These are phyloP conservation scores for Rhizoglyphus robini DNA, from an alignment of 1,140 invertebrate genomes.

Conservation along the genomic window DNA sequence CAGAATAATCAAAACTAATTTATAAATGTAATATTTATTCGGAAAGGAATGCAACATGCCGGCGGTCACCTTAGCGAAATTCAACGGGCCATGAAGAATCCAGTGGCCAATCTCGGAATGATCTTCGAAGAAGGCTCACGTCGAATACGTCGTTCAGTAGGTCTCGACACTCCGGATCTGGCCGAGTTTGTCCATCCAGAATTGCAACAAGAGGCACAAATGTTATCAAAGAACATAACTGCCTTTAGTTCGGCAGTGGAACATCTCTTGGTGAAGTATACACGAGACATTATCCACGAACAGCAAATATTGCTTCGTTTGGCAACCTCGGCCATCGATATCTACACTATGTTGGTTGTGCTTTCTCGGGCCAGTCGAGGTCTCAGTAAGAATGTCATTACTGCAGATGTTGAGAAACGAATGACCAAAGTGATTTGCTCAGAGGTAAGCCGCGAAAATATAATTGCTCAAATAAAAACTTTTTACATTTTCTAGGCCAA, in stretches of 20 bases:
- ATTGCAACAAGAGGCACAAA: slow-evolving; percentile 47
- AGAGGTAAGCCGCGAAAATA: slow-evolving; percentile 23
- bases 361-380: slow-evolving; percentile 67
- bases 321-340: slow-evolving; percentile 55
- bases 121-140: slow-evolving; percentile 65
- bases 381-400: slow-evolving; percentile 31
- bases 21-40: not conserved
- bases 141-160: slow-evolving; percentile 61
- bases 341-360: slow-evolving; percentile 60
- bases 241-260: slow-evolving; percentile 73
- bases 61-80: slow-evolving; percentile 38
- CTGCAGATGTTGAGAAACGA: slow-evolving; percentile 44
- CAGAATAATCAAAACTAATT: too few species aligned
- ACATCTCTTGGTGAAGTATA: slow-evolving; percentile 69
- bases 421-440: slow-evolving; percentile 62
- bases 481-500: slow-evolving; percentile 53
- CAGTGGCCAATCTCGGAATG: slow-evolving; percentile 37
- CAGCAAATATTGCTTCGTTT: slow-evolving; percentile 65
- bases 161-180: slow-evolving; percentile 46
- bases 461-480: not conserved
- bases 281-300: slow-evolving; percentile 62
- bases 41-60: slow-evolving; percentile 35
- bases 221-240: slow-evolving; percentile 49
- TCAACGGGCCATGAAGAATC: slow-evolving; percentile 39
- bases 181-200: slow-evolving; percentile 44